Conservation (phyloP, 2,888 invertebrate species). For the Hylaea fasciaria region DNA sequence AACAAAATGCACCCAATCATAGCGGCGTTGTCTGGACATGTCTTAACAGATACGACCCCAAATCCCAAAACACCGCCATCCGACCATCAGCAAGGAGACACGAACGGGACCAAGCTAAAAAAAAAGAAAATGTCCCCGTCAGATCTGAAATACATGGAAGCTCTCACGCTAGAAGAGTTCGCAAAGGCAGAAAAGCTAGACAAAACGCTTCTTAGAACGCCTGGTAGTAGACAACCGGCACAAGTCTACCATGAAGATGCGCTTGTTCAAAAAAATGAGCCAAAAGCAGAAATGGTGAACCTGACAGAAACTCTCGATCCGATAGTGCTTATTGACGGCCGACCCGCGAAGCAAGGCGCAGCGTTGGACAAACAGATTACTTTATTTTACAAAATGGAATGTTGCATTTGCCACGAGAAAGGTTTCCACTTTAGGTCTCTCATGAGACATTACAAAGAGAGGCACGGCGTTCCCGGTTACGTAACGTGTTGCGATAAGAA, state of each 20-base stretch:
- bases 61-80: constrained; percentile 48
- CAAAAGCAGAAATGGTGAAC: constrained; percentile 45
- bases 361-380: constrained; percentile 77
- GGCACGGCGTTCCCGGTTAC: constrained; percentile 80
- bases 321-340: constrained; percentile 70
- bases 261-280: constrained; percentile 38
- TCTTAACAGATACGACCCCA: constrained; percentile 37
- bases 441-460: constrained; percentile 80
- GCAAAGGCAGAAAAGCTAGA: constrained; percentile 70
- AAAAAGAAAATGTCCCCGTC: constrained; percentile 64
- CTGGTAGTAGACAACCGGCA: constrained; percentile 39
- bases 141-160: constrained; percentile 73
- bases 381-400: constrained; percentile 81
- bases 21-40: constrained; percentile 55
- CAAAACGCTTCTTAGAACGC: constrained; percentile 59
- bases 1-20: constrained; percentile 57
- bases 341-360: constrained; percentile 73
- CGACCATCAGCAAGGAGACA: constrained; percentile 70
- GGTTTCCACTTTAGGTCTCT: constrained; percentile 76
- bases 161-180: constrained; percentile 77
- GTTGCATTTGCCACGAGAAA: constrained; percentile 76
- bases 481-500: constrained; percentile 79
- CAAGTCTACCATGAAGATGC: constrained; percentile 11
- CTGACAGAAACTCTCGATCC: constrained; percentile 63
- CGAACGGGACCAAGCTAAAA: constrained; percentile 52